Evolutionary conservation across 53 echinoderm and acorn worm genomes (phyloP).

Genomic region (Zoroaster sp.): DNA sequence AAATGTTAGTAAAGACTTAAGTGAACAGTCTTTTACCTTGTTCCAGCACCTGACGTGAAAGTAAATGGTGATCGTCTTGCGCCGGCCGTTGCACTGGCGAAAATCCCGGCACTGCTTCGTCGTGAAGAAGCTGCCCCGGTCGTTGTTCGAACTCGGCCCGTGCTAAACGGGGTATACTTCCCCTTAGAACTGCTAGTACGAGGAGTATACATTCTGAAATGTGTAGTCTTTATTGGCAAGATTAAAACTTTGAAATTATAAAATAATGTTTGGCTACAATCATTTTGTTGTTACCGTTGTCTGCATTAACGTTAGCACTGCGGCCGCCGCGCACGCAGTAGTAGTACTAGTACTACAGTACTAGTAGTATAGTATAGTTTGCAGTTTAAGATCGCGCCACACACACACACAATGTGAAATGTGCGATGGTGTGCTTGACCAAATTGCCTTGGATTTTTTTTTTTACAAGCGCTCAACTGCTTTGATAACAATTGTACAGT

Average conservation of each 20-base stretch:
- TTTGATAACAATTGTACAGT: too few relatives aligned
- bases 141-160: slow-evolving; percentile 24
- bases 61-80: slow-evolving; percentile 47
- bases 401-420: too few relatives aligned
- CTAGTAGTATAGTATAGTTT: background rate
- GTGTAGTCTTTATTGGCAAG: background rate
- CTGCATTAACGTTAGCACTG: background rate
- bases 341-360: too few relatives aligned
- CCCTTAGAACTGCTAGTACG: slow-evolving; percentile 45
- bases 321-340: too few relatives aligned
- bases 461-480: too few relatives aligned
- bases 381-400: background rate
- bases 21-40: too few relatives aligned
- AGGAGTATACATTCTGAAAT: slow-evolving; percentile 50
- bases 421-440: too few relatives aligned
- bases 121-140: slow-evolving; percentile 13
- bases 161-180: slow-evolving; percentile 58
- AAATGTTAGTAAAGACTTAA: too few relatives aligned
- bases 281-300: background rate
- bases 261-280: background rate
- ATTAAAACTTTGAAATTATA: background rate
- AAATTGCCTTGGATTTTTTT: too few relatives aligned
- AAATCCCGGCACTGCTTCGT: slow-evolving; percentile 46
- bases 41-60: slow-evolving; percentile 18
- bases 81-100: slow-evolving; percentile 16